Conservation (phyloP, 2,797 vertebrate species). For the Helarctos malayanus region DNA sequence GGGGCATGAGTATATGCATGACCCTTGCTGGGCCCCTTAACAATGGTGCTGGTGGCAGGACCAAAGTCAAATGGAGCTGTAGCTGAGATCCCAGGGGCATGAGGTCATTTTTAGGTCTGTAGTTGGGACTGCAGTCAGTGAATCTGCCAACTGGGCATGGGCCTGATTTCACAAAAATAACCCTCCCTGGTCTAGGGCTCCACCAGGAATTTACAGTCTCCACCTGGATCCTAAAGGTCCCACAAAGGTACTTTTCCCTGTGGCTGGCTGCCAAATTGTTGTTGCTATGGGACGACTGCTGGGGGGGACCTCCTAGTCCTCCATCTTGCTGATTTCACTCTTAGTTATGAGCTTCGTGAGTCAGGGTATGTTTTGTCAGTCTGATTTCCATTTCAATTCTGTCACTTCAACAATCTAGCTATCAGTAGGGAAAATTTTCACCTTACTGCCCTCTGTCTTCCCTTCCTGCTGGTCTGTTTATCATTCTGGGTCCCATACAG, state of each 20-base stretch:
- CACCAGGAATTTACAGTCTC: not conserved
- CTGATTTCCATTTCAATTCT: not conserved
- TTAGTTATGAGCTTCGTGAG: not conserved
- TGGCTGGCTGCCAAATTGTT: not conserved
- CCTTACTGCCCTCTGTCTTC: not conserved
- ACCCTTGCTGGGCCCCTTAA: not conserved
- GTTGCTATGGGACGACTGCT: not conserved
- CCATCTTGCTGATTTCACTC: not conserved
- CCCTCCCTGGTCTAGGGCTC: not conserved
- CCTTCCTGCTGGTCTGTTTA: not conserved
- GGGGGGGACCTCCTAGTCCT: not conserved
- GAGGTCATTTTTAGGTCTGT: not conserved
- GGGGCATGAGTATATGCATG: not conserved
- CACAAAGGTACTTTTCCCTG: not conserved
- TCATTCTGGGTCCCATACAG: not conserved
- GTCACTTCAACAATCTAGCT: not conserved
- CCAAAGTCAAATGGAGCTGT: not conserved
- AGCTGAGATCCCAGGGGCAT: not conserved
- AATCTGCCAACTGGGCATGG: not conserved
- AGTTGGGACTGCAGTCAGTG: not conserved
- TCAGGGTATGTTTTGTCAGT: not conserved
- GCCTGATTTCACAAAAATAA: not conserved
- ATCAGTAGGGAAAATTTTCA: not conserved
- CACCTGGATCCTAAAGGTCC: not conserved
- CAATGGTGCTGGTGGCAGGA: not conserved